Percentiles rank a stretch among this genome's conserved stretches.
These are phyloP conservation scores for Nephrotoma appendiculata DNA, from an alignment of 2,888 invertebrate genomes.

Conservation along the genomic window DNA sequence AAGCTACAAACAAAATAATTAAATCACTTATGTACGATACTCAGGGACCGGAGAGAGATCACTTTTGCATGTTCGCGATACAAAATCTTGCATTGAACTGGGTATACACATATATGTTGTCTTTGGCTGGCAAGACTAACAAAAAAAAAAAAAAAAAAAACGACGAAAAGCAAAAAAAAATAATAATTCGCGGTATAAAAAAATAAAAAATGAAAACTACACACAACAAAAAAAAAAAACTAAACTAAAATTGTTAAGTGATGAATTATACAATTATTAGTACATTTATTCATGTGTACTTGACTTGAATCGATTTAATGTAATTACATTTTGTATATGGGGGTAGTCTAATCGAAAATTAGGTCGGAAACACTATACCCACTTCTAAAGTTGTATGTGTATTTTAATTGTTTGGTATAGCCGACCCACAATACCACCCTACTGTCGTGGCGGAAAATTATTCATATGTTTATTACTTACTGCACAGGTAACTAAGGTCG, in stretches of 20 bases:
- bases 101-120: background rate
- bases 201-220: background rate
- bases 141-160: background rate
- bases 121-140: background rate
- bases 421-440: background rate
- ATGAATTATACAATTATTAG: background rate
- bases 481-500: background rate
- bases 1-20: background rate
- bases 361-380: background rate
- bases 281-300: background rate
- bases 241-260: background rate
- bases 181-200: background rate
- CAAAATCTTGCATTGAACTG: background rate
- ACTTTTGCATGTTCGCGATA: background rate
- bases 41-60: too few relatives aligned
- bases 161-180: background rate
- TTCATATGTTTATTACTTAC: background rate
- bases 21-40: background rate
- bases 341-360: background rate
- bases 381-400: too few relatives aligned
- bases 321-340: background rate
- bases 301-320: background rate
- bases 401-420: background rate
- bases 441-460: too few relatives aligned
- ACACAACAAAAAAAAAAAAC: background rate